Conservation (phyloP, 1,140 invertebrate genomes). For the Drosophila obscura region DNA sequence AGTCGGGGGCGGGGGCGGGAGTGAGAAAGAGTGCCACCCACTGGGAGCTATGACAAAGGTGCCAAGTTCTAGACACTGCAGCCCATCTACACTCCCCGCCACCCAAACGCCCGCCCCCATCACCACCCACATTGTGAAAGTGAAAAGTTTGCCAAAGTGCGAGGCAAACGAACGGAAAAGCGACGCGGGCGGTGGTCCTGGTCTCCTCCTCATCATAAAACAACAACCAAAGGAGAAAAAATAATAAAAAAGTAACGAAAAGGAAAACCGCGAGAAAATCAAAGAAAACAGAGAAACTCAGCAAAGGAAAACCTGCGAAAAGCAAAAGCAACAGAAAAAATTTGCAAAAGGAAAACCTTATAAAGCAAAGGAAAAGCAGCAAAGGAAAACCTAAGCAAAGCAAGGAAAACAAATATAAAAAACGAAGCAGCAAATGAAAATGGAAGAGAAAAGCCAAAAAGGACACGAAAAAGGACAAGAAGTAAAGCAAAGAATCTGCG, state of each 20-base stretch:
- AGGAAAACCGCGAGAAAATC: background rate
- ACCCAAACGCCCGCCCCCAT: background rate
- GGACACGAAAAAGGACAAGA: too few relatives aligned
- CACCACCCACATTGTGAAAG: conserved; percentile 51
- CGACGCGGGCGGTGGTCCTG: background rate
- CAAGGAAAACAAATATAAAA: too few relatives aligned
- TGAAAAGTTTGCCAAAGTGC: conserved; percentile 83
- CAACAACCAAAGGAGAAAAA: conserved; percentile 7
- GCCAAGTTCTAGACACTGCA: conserved; percentile 58
- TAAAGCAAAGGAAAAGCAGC: background rate
- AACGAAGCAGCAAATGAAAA: too few relatives aligned
- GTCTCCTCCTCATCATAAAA: conserved; percentile 28
- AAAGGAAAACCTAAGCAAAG: background rate
- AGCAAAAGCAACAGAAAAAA: conserved; percentile 16
- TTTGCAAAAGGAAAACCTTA: background rate
- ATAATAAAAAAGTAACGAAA: conserved; percentile 19
- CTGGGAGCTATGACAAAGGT: conserved; percentile 60
- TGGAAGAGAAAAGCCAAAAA: too few relatives aligned
- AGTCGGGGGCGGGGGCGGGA: background rate
- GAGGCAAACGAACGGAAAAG: conserved; percentile 27
- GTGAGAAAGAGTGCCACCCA: background rate
- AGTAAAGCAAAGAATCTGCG: background rate
- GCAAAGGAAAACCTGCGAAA: conserved; percentile 1
- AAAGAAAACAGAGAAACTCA: background rate
- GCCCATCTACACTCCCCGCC: background rate